A percentile compares a stretch with the other conserved stretches of the same genome.
Conservation (phyloP, 2,113 vertebrate species). For the Colaptes auratus region DNA sequence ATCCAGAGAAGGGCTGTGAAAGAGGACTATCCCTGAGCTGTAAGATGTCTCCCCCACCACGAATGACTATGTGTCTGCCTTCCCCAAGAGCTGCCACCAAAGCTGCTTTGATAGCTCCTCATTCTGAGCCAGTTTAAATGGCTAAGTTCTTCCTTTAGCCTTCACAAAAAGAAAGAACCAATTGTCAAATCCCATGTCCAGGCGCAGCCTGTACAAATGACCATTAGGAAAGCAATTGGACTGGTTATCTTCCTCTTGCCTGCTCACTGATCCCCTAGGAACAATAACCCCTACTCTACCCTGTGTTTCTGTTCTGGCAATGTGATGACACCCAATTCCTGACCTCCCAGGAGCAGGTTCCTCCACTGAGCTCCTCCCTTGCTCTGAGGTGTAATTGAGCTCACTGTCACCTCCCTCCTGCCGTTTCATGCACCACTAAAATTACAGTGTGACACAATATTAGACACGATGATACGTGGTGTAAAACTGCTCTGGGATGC, state of each 20-base stretch:
- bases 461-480: not conserved
- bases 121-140: not conserved
- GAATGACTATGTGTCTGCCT: not conserved
- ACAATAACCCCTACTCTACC: not conserved
- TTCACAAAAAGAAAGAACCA: not conserved
- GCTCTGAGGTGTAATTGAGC: not conserved
- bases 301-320: not conserved
- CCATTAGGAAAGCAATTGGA: not conserved
- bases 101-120: not conserved
- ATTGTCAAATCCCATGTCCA: not conserved
- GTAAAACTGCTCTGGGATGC: slow-evolving; percentile 38
- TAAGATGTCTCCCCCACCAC: not conserved
- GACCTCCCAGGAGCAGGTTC: not conserved
- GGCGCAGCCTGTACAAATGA: not conserved
- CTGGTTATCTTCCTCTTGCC: not conserved
- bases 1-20: not conserved
- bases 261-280: not conserved
- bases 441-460: not conserved
- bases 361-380: not conserved
- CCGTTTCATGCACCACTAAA: not conserved
- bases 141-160: not conserved
- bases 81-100: not conserved
- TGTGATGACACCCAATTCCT: not conserved
- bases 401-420: not conserved
- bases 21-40: not conserved